These are phyloP conservation scores for Drosophila neutralis DNA, from an alignment of 2,888 invertebrate species.

Conservation along the genomic window DNA sequence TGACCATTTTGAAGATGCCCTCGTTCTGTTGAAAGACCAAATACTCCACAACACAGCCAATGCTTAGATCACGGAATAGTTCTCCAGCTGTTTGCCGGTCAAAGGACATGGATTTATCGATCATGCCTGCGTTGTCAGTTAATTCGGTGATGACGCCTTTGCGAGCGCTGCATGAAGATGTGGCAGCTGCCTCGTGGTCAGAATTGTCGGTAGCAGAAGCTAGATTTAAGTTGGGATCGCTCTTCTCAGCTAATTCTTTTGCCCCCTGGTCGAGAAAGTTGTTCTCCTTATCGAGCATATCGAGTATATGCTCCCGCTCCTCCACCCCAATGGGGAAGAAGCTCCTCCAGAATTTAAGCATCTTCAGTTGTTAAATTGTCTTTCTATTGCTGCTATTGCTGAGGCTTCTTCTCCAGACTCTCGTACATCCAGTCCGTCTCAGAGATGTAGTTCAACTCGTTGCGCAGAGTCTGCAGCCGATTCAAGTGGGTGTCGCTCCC, in stretches of 20 bases:
- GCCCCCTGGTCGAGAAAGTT: constrained; percentile 83
- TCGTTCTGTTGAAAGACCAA: constrained; percentile 85
- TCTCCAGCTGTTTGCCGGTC: constrained; percentile 81
- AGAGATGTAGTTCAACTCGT: constrained; percentile 91
- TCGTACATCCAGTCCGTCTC: constrained; percentile 93
- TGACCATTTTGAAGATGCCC: constrained; percentile 86
- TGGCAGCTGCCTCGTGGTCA: background rate
- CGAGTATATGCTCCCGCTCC: constrained; percentile 85
- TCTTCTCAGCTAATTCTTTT: constrained; percentile 29
- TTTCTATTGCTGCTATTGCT: constrained; percentile 47
- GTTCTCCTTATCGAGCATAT: constrained; percentile 85
- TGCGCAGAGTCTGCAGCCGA: constrained; percentile 89
- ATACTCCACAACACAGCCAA: constrained; percentile 87
- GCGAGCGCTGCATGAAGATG: constrained; percentile 25
- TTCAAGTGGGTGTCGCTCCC: constrained; percentile 89
- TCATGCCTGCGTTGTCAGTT: constrained; percentile 85
- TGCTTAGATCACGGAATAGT: constrained; percentile 80
- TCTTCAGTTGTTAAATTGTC: background rate
- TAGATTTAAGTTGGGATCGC: constrained; percentile 2
- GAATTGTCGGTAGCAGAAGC: background rate
- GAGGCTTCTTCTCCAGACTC: constrained; percentile 86
- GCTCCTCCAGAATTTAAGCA: constrained; percentile 15
- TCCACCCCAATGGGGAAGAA: background rate
- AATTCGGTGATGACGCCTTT: constrained; percentile 87
- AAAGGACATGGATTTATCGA: constrained; percentile 87